Percentiles rank a stretch among this genome's conserved stretches.
These are phyloP conservation scores for Cercopithecus mitis DNA, from an alignment of 2,797 vertebrate species.

Conservation along the genomic window DNA sequence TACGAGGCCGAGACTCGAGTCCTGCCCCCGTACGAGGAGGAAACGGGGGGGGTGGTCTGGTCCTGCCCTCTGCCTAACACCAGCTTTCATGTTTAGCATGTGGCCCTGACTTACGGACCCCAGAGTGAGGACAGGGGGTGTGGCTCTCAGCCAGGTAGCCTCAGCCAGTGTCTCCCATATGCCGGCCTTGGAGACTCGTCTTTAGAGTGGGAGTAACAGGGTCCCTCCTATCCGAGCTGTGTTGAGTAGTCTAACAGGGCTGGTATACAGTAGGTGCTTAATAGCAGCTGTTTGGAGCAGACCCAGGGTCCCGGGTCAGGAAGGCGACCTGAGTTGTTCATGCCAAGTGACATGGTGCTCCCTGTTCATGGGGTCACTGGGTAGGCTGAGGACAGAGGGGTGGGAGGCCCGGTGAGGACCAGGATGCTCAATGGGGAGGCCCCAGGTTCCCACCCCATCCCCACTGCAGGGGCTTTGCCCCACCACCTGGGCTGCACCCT, in stretches of 20 bases:
- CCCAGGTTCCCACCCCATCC: background rate
- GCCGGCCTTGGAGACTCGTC: background rate
- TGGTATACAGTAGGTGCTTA: background rate
- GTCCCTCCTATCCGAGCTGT: fast-evolving
- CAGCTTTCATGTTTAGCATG: background rate
- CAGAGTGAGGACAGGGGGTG: background rate
- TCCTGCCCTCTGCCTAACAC: background rate
- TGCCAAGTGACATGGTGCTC: background rate
- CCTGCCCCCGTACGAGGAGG: background rate
- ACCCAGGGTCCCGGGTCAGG: background rate
- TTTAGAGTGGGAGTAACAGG: background rate
- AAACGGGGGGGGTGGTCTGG: background rate
- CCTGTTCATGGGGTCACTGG: background rate
- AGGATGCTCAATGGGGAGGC: background rate
- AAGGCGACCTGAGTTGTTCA: background rate
- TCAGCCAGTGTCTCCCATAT: too few relatives aligned
- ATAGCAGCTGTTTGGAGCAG: background rate
- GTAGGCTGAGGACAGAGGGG: background rate
- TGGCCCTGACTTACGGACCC: too few relatives aligned
- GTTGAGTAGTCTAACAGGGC: fast-evolving
- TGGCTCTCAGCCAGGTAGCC: background rate
- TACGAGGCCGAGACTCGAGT: background rate
- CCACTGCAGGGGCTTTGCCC: background rate
- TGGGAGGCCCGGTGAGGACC: background rate
- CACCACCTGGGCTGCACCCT: background rate